Conservation (phyloP, 1,140 invertebrate genomes). For the Micrasema longulum region DNA sequence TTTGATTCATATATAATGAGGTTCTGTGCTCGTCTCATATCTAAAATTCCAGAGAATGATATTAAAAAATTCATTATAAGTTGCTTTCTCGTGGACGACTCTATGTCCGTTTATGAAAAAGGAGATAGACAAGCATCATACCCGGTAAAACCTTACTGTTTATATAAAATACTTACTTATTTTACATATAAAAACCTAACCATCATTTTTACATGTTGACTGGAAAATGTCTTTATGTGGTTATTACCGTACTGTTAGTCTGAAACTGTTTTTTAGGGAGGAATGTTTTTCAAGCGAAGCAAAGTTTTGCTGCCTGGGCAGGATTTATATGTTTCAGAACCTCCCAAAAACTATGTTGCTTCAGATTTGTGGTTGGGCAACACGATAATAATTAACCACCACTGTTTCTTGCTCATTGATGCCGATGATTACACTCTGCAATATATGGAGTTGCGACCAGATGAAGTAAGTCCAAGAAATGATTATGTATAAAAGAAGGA, state of each 20-base stretch:
- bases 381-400: slow-evolving; percentile 78
- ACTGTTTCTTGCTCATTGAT: slow-evolving; percentile 80
- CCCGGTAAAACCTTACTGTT: slow-evolving; percentile 36
- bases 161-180: too few relatives aligned
- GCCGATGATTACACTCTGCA: slow-evolving; percentile 88
- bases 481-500: too few relatives aligned
- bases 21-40: slow-evolving; percentile 81
- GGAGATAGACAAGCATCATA: slow-evolving; percentile 81
- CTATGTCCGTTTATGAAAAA: slow-evolving; percentile 83
- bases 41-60: slow-evolving; percentile 75
- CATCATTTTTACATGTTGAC: too few relatives aligned
- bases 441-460: slow-evolving; percentile 86
- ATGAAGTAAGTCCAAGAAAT: slow-evolving; percentile 70
- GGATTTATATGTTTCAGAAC: slow-evolving; percentile 73
- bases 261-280: slow-evolving; percentile 63
- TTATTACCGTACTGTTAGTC: too few relatives aligned
- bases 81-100: slow-evolving; percentile 86
- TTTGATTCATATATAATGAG: slow-evolving; percentile 83
- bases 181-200: too few relatives aligned
- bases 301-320: slow-evolving; percentile 81
- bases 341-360: slow-evolving; percentile 80
- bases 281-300: slow-evolving; percentile 76
- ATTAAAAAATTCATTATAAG: slow-evolving; percentile 83
- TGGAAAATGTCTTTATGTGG: slow-evolving; percentile 13
- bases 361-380: slow-evolving; percentile 87